These are phyloP conservation scores for Hydroisotoma schaefferi DNA, from an alignment of 2,888 invertebrate genomes.

Conservation along the genomic window DNA sequence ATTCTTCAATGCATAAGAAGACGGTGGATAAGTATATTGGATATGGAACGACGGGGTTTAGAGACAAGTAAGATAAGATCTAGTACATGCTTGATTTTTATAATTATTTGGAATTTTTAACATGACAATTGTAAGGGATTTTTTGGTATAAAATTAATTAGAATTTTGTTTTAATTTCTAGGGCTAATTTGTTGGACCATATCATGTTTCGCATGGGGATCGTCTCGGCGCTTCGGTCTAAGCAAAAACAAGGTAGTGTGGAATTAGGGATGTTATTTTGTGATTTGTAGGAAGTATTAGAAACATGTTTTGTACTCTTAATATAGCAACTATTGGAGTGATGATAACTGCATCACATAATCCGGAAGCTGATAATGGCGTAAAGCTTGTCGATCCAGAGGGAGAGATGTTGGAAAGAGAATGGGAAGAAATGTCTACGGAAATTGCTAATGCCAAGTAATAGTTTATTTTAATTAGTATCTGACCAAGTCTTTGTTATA, in stretches of 20 bases:
- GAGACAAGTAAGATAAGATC: slow-evolving; percentile 52
- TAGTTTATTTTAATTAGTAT: background rate
- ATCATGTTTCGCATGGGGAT: slow-evolving; percentile 93
- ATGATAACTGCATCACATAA: slow-evolving; percentile 99
- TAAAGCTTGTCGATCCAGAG: slow-evolving; percentile 90
- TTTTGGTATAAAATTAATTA: background rate
- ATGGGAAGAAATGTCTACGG: slow-evolving; percentile 89
- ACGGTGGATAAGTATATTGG: slow-evolving; percentile 44
- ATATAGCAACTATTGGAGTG: slow-evolving; percentile 75
- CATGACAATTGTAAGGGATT: background rate
- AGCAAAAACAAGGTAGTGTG: slow-evolving; percentile 67
- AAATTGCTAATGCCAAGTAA: slow-evolving; percentile 76
- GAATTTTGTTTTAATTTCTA: slow-evolving; percentile 56
- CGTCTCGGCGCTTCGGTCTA: slow-evolving; percentile 82
- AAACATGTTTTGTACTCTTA: background rate
- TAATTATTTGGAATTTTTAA: slow-evolving; percentile 20
- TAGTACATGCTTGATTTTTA: slow-evolving; percentile 11
- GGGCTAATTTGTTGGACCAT: slow-evolving; percentile 79
- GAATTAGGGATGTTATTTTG: background rate
- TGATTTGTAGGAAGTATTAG: background rate
- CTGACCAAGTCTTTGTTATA: background rate
- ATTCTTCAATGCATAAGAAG: slow-evolving; percentile 33
- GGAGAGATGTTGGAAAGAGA: slow-evolving; percentile 93
- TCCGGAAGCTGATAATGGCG: slow-evolving; percentile 91
- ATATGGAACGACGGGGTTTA: slow-evolving; percentile 58